A percentile compares a stretch with the other conserved stretches of the same genome.
phyloP scores from a whole-genome alignment of 1,140 invertebrate genomes.

The Patella vulgata region DNA sequence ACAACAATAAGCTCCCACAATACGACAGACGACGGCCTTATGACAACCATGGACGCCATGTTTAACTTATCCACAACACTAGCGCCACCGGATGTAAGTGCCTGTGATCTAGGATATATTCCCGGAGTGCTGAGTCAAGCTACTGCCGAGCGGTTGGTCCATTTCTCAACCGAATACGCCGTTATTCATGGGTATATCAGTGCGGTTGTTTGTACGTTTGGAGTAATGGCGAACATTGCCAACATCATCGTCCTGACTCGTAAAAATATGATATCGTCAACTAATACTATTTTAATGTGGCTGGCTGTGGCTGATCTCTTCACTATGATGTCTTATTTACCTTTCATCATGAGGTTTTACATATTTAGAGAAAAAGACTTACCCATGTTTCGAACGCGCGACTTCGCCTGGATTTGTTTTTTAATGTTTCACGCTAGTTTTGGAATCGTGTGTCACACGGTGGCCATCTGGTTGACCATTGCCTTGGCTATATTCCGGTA shows the following conservation, averaged over 20 bases:
- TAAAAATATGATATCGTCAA: conserved; percentile 84
- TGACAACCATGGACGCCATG: background rate
- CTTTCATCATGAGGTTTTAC: conserved; percentile 78
- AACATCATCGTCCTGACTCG: conserved; percentile 91
- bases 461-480: conserved; percentile 93
- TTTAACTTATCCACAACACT: background rate
- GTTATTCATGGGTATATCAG: conserved; percentile 77
- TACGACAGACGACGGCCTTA: background rate
- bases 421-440: conserved; percentile 73
- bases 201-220: conserved; percentile 83
- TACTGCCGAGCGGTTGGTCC: conserved; percentile 14
- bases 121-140: conserved; percentile 23
- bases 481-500: conserved; percentile 93
- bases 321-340: conserved; percentile 88
- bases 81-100: background rate
- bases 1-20: background rate
- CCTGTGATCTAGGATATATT: conserved; percentile 18
- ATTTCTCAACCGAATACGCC: conserved; percentile 56
- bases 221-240: conserved; percentile 86
- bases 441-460: conserved; percentile 85
- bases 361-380: conserved; percentile 46
- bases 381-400: conserved; percentile 36
- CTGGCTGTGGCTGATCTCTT: conserved; percentile 87
- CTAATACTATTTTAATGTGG: conserved; percentile 85
- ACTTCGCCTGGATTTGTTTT: conserved; percentile 53